Conservation (phyloP, 2,888 invertebrate genomes). For the Drosophila aldrichi region DNA sequence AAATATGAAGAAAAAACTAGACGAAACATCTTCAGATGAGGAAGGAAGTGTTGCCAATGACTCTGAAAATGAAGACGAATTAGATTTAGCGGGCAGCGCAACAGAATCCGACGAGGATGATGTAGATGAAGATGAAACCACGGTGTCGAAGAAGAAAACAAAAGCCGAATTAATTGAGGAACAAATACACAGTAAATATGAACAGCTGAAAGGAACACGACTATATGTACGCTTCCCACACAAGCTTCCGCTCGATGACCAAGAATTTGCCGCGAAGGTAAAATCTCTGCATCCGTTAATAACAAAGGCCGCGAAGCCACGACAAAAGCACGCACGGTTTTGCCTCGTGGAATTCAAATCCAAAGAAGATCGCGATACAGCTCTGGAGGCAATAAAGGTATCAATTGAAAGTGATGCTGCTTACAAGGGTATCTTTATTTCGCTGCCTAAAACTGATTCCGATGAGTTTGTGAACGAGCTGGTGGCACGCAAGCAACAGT, state of each 20-base stretch:
- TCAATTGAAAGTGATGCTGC: constrained; percentile 48
- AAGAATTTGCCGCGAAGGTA: constrained; percentile 68
- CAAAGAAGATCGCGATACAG: constrained; percentile 72
- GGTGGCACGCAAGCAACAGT: constrained; percentile 69
- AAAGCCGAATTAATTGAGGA: constrained; percentile 56
- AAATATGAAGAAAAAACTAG: constrained; percentile 63
- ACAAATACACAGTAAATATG: constrained; percentile 66
- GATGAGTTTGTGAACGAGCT: constrained; percentile 74
- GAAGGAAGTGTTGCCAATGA: constrained; percentile 31
- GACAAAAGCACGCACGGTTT: constrained; percentile 82
- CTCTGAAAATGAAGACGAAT: constrained; percentile 34
- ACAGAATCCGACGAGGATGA: constrained; percentile 70
- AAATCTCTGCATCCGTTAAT: constrained; percentile 72
- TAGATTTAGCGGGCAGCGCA: constrained; percentile 68
- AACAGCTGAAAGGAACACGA: constrained; percentile 75
- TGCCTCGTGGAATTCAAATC: constrained; percentile 79
- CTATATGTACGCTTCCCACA: constrained; percentile 79
- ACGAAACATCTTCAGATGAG: constrained; percentile 26
- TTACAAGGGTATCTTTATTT: constrained; percentile 67
- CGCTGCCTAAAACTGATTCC: constrained; percentile 78
- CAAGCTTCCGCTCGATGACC: constrained; percentile 69
- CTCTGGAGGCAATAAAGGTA: constrained; percentile 53
- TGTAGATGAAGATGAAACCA: constrained; percentile 21
- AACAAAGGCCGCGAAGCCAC: constrained; percentile 71
- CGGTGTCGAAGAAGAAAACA: constrained; percentile 29